Base-by-base conservation (phyloP, 2,888 invertebrate species). In the Rhagophthalmus giganteus region DNA sequence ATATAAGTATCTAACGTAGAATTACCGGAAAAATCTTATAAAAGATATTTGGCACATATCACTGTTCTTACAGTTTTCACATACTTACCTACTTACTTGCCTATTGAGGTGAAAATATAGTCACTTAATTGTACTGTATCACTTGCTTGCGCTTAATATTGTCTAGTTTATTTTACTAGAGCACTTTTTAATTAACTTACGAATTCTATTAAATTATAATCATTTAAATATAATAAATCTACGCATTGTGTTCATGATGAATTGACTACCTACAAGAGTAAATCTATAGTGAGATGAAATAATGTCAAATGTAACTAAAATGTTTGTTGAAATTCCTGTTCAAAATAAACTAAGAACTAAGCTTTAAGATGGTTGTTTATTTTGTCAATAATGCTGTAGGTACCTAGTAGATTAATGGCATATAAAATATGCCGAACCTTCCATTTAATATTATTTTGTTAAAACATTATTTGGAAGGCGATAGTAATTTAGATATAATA, bases 291-390 rank as follows among this genome's bases (percentile, higher is more conserved):
- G 48, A 49, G 48, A 41, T 40, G 31, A 49, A 41, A 41, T 35
- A 34, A 40, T 49, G 41, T 49, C 48, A 49, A 30, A 41, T 42
- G 42, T 42, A 42, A 42, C 12, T 34, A 42, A 42, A 42, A 33
- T 49, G 37, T 49, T 49, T 34, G 34, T 41, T 47, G 32, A 44
- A 46, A 34, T 41, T 41, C 41, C 31, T 35, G 41, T 49, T 41
- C 25, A 35, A 40, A 25, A 30, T 30, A 37, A 37, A 33, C 16
- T 24, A 39, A 40, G 28, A 39, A 39, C 28, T 49, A 50, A 50
- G 50, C 37, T 35, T 42, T 44, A 50, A 50, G 44, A 50, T 50
- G 37, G 50, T 50, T 49, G 50, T 42, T 50, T 50, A 44, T 44
- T 50, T 50, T 50, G 44, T 49, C 50, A 50, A 42, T 50, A 44